Percentiles rank a stretch among this genome's conserved stretches.
Evolutionary conservation across 2,113 vertebrate species (phyloP).

Genomic region (Pteronura brasiliensis): DNA sequence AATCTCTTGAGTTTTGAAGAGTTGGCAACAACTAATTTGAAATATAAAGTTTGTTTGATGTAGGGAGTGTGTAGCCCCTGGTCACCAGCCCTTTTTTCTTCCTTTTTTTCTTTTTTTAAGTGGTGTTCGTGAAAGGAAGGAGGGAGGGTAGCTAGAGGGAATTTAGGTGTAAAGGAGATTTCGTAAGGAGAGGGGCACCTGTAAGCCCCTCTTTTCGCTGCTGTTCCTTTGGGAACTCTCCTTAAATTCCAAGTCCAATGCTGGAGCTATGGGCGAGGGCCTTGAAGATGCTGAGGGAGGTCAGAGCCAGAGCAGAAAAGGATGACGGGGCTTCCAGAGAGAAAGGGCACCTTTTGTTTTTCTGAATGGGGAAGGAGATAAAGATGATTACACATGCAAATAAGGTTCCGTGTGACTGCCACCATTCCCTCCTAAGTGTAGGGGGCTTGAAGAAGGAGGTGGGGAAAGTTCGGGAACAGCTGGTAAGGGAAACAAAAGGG

Average conservation of each 20-base stretch:
- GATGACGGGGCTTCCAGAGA: background rate
- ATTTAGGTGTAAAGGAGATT: background rate
- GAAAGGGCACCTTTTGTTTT: background rate
- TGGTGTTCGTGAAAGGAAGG: background rate
- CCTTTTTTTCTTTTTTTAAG: background rate
- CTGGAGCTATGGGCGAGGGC: background rate
- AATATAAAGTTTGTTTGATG: background rate
- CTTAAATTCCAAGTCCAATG: background rate
- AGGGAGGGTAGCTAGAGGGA: background rate
- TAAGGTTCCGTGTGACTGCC: background rate
- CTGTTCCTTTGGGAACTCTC: background rate
- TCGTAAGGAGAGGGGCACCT: background rate
- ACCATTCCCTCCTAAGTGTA: background rate
- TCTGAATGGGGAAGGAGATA: slow-evolving; percentile 4
- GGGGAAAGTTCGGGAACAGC: background rate
- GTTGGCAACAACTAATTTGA: background rate
- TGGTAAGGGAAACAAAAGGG: background rate
- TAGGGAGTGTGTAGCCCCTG: background rate
- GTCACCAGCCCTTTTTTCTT: background rate
- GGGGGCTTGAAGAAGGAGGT: background rate
- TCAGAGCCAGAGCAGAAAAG: background rate
- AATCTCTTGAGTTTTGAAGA: background rate
- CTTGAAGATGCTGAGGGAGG: background rate
- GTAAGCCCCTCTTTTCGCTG: background rate
- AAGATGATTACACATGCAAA: background rate